A percentile compares a stretch with the other conserved stretches of the same genome.
Evolutionary conservation across 2,113 vertebrate species (phyloP).

Genomic region (Gambusia affinis): DNA sequence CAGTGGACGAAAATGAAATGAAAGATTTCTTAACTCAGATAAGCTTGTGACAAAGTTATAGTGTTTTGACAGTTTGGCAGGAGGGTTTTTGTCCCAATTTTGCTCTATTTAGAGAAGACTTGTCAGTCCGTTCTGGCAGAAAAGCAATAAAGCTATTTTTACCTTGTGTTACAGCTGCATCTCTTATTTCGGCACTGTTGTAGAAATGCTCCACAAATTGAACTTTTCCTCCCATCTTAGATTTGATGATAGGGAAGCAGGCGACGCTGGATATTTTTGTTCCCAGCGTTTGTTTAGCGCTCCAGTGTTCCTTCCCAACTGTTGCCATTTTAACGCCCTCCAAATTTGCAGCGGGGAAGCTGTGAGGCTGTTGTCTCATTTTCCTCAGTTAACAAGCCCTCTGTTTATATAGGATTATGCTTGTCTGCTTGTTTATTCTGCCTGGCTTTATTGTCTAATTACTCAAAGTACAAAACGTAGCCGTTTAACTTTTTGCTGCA

Average conservation of each 20-base stretch:
- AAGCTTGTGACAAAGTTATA: conserved; percentile 20
- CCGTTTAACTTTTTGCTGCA: conserved; percentile 4
- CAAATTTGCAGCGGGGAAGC: conserved; percentile 64
- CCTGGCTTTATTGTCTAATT: conserved; percentile 35
- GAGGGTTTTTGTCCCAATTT: conserved; percentile 28
- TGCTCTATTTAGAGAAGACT: conserved; percentile 23
- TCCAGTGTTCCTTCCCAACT: conserved; percentile 47
- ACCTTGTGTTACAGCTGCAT: conserved; percentile 9
- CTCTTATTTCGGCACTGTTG: conserved; percentile 30
- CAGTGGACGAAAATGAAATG: conserved; percentile 67
- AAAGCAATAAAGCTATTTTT: conserved; percentile 37
- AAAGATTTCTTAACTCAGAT: conserved; percentile 50
- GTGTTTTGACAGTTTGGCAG: conserved; percentile 32
- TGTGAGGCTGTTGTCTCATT: conserved; percentile 65
- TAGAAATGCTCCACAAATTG: conserved; percentile 25
- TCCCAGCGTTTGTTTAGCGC: conserved; percentile 43
- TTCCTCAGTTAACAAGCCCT: conserved; percentile 69
- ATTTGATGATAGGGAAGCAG: conserved; percentile 39
- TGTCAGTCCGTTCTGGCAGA: conserved; percentile 22
- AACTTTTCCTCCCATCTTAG: conserved; percentile 20
- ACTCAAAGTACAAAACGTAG: conserved; percentile 51
- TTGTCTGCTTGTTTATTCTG: conserved; percentile 57
- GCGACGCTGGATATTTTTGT: conserved; percentile 45
- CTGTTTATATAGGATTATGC: conserved; percentile 72
- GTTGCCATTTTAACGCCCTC: conserved; percentile 54